Base-by-base conservation (phyloP, 2,113 vertebrate species). In the Pipra filicauda region DNA sequence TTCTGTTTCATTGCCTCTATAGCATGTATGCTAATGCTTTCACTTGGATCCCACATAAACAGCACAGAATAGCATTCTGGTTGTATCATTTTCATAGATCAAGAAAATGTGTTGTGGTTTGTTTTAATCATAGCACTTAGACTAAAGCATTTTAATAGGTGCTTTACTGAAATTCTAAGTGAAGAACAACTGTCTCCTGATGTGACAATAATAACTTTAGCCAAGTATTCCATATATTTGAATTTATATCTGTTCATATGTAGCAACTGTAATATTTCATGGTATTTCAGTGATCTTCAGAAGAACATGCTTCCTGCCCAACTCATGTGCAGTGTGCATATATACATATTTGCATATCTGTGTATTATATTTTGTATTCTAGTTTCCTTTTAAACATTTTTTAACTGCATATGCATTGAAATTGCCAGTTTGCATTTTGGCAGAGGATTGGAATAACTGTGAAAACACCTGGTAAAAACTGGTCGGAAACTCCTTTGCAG, bases 381-480 rank as follows among this genome's bases (percentile, higher is more conserved):
- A 69, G 62, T 58, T 95, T 74, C 54, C 73, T 93, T 97, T 94
- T 57, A 65, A 79, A 72, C 8, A 28, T 74, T 93, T 94, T 88
- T 76, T 59, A 85, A 49, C 85, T 54, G 72, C 59, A 43, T 67
- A 30, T 85, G 54, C 39, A 30, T 97, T 95, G 76, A 93, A 94
- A 76, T 93, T 82, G 49, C 70, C 71, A 20, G 85, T 67, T 96
- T 91, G 57, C 54, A 73, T 89, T 85, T 89, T 96, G 69, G 62
- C 66, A 82, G 73, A 67, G 71, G 28, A 70, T 54, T 17, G 66
- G 76, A 84, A 74, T 90, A 83, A 91, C 91, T 97, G 43, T 95
- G 83, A 85, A 83, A 94, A 95, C 95, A 96, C 91, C 82, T 91
- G 87, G 91, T 94, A 96, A 94, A 90, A 77, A 54, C 70, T 81